Conservation (phyloP, 2,113 vertebrate genomes). For the Gobiocypris rarus region DNA sequence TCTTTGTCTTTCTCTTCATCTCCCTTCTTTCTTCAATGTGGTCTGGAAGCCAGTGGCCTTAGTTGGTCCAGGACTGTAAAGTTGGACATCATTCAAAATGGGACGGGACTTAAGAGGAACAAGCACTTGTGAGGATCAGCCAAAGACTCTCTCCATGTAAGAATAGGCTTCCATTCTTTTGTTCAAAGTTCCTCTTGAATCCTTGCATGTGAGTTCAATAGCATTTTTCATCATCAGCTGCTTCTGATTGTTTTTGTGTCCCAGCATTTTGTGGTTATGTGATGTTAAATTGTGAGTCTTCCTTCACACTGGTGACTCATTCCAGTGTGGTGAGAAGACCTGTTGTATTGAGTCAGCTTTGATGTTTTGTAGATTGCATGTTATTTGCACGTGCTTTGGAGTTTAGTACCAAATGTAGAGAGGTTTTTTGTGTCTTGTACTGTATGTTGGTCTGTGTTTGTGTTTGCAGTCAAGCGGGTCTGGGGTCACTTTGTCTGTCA, state of each 20-base stretch:
- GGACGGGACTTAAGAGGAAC: not conserved
- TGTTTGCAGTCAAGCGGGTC: not conserved
- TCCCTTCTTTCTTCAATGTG: slow-evolving; percentile 15
- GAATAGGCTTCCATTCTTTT: slow-evolving; percentile 7
- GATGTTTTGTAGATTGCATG: not conserved
- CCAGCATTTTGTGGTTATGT: slow-evolving; percentile 1
- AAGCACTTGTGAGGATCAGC: slow-evolving; percentile 10
- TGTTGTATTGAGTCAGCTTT: not conserved
- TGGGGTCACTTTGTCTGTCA: slow-evolving; percentile 6
- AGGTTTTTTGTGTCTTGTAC: not conserved
- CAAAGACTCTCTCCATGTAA: slow-evolving; percentile 25
- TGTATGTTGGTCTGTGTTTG: not conserved
- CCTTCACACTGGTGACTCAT: not conserved
- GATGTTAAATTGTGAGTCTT: not conserved
- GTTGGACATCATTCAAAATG: slow-evolving; percentile 34
- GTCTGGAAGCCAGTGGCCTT: not conserved
- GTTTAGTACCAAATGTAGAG: not conserved
- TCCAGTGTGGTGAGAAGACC: not conserved
- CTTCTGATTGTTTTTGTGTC: not conserved
- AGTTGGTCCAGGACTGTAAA: slow-evolving; percentile 42
- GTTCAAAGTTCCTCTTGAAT: not conserved
- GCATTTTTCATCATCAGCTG: not conserved
- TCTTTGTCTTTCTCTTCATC: slow-evolving; percentile 35
- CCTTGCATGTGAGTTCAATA: not conserved
- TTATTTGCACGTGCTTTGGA: not conserved